Base-by-base conservation (phyloP, 2,113 vertebrate genomes). In the Ploceus nigricollis region DNA sequence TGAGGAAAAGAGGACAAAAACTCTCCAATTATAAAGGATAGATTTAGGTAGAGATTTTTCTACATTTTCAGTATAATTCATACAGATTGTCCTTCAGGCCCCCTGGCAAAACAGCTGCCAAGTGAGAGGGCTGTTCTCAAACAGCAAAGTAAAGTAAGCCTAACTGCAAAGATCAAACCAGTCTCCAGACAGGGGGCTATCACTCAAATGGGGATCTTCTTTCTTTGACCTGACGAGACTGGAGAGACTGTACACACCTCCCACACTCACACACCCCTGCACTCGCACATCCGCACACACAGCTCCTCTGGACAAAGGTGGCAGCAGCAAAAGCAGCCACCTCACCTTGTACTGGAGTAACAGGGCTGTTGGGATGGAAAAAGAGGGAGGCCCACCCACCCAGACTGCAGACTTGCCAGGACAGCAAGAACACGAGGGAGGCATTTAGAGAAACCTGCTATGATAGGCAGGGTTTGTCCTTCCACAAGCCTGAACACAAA, bases 1-100 rank as follows among this genome's bases (percentile, higher is more conserved):
- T 39, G 58, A 79, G 60, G 57, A 68, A 63, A 42, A 90, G 92
- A 75, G 33, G 77, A 35, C 48, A 80, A 79, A 72, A 64, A 61
- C 80, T 76, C 89, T 82, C 73, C 93, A 56, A 3, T 60, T 76
- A 82, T 80, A 87, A 37, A 84, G 87, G 61, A 87, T 8, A 78
- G 58, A 66, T 96, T 91, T 90, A 79, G 61, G 77, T 87, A 71
- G 88, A 66, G 23, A 37, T 78, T 91, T 60, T 91, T 63, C 44
- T 79, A 80, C 47, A 79, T 82, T 95, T 95, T 75, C 89, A 92
- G 81, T 79, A 44, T 89, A 65, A 61, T 83, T 82, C 87, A 69
- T 16, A 91, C 18, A 87, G 86, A 85, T 76, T 53, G 54, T 84
- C 92, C 47, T 94, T 89, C 71, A 87, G 51, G 24, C 42, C 72